Evolutionary conservation across 2,113 vertebrate species (phyloP).

Genomic region (Microcebus lehilahytsara): DNA sequence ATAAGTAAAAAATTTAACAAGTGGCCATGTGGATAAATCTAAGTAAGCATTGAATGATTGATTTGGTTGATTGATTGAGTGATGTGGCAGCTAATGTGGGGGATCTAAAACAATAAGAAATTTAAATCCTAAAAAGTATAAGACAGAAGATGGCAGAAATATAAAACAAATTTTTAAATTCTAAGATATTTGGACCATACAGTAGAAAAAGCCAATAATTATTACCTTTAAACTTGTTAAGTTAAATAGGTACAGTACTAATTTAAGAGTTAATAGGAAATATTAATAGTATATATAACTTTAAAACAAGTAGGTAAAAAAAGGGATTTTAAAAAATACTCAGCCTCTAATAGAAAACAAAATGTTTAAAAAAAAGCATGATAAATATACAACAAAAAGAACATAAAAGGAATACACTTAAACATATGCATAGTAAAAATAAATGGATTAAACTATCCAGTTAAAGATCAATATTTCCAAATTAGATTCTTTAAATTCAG

Average conservation of each 20-base stretch:
- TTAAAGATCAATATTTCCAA: background rate
- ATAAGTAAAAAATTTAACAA: background rate
- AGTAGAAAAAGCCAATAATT: background rate
- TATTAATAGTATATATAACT: background rate
- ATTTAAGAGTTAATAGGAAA: background rate
- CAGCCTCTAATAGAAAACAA: background rate
- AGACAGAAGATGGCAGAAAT: background rate
- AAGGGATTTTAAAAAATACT: background rate
- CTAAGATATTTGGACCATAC: background rate
- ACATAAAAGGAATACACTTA: background rate
- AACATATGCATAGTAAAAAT: conserved; percentile 36
- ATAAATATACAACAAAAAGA: background rate
- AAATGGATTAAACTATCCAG: conserved; percentile 45
- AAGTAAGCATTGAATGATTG: background rate
- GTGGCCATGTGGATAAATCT: background rate
- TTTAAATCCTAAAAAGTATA: background rate
- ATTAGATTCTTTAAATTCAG: background rate
- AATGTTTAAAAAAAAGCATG: conserved; percentile 13
- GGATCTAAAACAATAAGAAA: background rate
- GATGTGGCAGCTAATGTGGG: background rate
- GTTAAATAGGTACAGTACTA: background rate
- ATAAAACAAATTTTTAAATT: background rate
- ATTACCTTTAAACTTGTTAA: background rate
- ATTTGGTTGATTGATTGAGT: too few species aligned
- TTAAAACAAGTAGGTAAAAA: background rate